phyloP scores from a whole-genome alignment of 2,888 invertebrate genomes.

The Cloeon dipterum region DNA sequence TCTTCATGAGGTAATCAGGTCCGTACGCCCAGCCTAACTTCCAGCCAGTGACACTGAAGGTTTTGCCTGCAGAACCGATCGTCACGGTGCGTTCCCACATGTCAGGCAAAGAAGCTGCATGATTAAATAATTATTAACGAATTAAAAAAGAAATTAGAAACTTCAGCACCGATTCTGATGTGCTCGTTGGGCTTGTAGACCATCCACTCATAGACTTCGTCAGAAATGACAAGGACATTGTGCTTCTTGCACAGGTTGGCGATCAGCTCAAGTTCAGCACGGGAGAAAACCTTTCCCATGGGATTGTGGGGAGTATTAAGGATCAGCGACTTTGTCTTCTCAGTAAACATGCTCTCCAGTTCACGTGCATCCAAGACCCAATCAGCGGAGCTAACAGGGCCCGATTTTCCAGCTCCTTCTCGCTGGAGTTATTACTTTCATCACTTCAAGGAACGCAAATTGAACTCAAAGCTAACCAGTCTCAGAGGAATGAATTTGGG shows the following conservation, averaged over 20 bases:
- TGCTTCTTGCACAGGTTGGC: slow-evolving; percentile 78
- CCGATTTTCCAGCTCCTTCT: slow-evolving; percentile 12
- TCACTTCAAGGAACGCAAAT: no score
- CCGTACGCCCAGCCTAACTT: slow-evolving; percentile 94
- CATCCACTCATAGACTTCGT: slow-evolving; percentile 98
- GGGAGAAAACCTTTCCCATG: slow-evolving; percentile 67
- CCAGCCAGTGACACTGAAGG: slow-evolving; percentile 95
- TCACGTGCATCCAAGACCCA: slow-evolving; percentile 74
- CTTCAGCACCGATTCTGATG: slow-evolving; percentile 58
- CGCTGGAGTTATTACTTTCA: no score
- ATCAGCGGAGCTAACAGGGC: slow-evolving; percentile 45
- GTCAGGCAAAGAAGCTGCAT: slow-evolving; percentile 67
- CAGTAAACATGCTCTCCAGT: slow-evolving; percentile 53
- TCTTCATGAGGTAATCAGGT: slow-evolving; percentile 52
- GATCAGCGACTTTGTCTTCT: slow-evolving; percentile 81
- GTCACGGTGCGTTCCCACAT: slow-evolving; percentile 98
- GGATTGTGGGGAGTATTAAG: slow-evolving; percentile 98
- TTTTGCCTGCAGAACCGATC: slow-evolving; percentile 93
- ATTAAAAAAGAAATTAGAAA: not conserved
- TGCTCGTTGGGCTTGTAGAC: slow-evolving; percentile 64
- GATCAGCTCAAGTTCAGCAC: slow-evolving; percentile 45
- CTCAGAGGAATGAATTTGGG: slow-evolving; percentile 71
- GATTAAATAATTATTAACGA: no score
- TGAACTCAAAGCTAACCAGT: slow-evolving; percentile 32
- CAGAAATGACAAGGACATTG: slow-evolving; percentile 77